These are phyloP conservation scores for Tanypteryx hageni DNA, from an alignment of 2,888 invertebrate genomes.

Conservation along the genomic window DNA sequence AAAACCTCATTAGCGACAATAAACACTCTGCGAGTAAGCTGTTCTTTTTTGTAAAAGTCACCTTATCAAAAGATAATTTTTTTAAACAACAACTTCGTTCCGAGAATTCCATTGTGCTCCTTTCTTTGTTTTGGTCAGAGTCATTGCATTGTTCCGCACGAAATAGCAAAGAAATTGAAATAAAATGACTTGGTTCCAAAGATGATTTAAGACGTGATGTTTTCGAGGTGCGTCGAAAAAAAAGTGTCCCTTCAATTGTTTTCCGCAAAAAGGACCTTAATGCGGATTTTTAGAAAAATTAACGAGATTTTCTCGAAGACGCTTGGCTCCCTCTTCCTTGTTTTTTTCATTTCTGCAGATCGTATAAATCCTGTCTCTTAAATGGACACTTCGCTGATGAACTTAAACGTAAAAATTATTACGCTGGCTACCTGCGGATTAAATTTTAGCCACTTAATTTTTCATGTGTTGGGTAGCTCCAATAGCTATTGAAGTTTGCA, in stretches of 20 bases:
- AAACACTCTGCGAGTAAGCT: no score
- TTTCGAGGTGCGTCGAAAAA: neutral
- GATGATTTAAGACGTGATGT: neutral
- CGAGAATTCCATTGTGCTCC: neutral
- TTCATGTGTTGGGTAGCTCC: no score
- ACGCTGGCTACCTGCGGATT: no score
- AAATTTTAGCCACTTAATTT: no score
- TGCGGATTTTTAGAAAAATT: neutral
- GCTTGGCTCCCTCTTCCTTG: neutral
- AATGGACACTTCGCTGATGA: neutral
- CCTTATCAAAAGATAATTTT: no score
- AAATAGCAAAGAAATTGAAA: neutral
- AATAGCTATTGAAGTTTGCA: no score
- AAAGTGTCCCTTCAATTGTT: neutral
- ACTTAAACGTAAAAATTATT: no score
- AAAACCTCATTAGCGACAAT: no score
- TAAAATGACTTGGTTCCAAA: neutral
- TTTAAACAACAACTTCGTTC: no score
- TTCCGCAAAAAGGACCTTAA: neutral
- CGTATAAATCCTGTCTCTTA: neutral
- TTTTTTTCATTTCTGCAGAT: neutral
- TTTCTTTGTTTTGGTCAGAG: neutral
- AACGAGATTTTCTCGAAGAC: neutral
- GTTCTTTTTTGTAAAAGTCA: no score
- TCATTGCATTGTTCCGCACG: neutral